These are phyloP conservation scores for Pocillopora damicornis DNA, from an alignment of 64 coral and sea anemone genomes.

Conservation along the genomic window DNA sequence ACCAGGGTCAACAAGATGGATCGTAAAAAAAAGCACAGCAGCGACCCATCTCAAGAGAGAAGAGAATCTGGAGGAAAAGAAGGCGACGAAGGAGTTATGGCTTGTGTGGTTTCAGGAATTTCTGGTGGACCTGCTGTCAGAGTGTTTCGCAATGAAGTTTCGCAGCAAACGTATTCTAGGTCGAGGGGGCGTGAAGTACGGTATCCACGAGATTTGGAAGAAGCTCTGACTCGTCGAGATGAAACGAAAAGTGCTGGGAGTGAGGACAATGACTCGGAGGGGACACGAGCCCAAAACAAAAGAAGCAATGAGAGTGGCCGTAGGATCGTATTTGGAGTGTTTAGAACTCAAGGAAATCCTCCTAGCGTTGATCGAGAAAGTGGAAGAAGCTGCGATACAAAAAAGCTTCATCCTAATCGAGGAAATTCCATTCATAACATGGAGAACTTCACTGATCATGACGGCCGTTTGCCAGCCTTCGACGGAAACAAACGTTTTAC, in stretches of 20 bases:
- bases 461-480: background rate
- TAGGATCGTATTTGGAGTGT: slow-evolving; percentile 8
- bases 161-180: background rate
- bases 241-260: background rate
- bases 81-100: background rate
- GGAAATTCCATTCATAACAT: background rate
- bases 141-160: slow-evolving; percentile 27
- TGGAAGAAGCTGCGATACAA: background rate
- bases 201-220: background rate
- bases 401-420: background rate
- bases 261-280: background rate
- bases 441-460: background rate
- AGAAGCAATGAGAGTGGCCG: background rate
- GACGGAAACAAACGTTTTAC: background rate
- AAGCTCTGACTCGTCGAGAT: background rate
- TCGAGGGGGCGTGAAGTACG: background rate
- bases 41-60: background rate
- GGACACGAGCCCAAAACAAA: background rate
- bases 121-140: slow-evolving; percentile 24
- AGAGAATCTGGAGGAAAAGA: background rate
- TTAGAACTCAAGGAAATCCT: background rate
- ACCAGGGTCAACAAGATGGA: background rate
- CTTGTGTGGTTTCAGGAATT: slow-evolving; percentile 12
- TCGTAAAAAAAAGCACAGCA: background rate
- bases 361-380: background rate